These are phyloP conservation scores for Condylura cristata DNA, from an alignment of 2,113 vertebrate species.

Conservation along the genomic window DNA sequence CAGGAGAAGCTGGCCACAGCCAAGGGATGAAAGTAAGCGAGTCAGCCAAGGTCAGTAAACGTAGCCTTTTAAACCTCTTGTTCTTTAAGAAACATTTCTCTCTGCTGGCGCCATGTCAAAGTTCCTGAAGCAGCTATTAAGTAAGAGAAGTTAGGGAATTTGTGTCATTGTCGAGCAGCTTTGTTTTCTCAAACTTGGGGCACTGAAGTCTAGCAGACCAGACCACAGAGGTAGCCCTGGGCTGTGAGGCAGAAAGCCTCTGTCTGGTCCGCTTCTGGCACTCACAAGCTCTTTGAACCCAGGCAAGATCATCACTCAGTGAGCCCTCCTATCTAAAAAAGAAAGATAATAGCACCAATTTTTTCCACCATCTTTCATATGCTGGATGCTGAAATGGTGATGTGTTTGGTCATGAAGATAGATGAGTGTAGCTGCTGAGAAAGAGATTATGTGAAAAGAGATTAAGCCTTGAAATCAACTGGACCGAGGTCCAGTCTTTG, in stretches of 20 bases:
- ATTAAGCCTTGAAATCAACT: neutral
- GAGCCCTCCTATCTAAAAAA: neutral
- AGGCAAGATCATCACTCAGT: neutral
- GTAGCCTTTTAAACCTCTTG: neutral
- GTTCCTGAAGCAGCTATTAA: neutral
- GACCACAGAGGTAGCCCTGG: accelerated
- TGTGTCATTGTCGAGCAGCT: neutral
- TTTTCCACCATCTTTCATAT: neutral
- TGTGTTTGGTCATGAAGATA: neutral
- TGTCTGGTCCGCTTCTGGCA: neutral
- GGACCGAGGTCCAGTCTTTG: no score
- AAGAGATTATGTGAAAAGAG: neutral
- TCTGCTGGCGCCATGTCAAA: neutral
- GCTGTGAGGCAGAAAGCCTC: neutral
- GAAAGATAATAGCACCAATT: neutral
- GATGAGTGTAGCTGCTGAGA: neutral
- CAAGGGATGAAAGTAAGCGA: neutral
- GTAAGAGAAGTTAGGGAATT: neutral
- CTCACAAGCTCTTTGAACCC: neutral
- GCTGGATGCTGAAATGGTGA: neutral
- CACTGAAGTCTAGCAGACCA: no score
- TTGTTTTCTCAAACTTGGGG: neutral
- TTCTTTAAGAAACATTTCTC: neutral
- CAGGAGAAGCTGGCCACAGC: no score
- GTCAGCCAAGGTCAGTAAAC: neutral